These are phyloP conservation scores for Pandemis heparana DNA, from an alignment of 2,888 invertebrate genomes.

Conservation along the genomic window DNA sequence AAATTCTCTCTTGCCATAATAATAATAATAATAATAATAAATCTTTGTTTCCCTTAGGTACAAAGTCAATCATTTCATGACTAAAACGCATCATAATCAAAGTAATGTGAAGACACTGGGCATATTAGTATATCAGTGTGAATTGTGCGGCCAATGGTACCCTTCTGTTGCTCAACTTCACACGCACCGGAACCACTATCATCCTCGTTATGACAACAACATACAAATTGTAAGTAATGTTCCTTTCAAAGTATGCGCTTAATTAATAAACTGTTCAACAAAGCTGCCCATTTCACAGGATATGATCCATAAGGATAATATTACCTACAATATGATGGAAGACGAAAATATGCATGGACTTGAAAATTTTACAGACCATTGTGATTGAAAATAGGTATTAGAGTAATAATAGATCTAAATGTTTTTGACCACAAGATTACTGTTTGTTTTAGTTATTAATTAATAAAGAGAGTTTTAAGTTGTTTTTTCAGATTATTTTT, in stretches of 20 bases:
- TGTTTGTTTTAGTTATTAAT: conserved; percentile 19
- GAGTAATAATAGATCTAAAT: conserved; percentile 5
- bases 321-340: conserved; percentile 48
- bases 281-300: conserved; percentile 46
- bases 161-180: conserved; percentile 62
- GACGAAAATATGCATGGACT: conserved; percentile 47
- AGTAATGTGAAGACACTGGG: conserved; percentile 53
- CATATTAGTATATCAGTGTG: conserved; percentile 75
- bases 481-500: neutral
- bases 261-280: neutral
- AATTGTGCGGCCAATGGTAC: conserved; percentile 72
- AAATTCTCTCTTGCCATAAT: too few relatives aligned
- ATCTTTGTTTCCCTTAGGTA: conserved; percentile 65
- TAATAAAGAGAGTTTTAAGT: conserved; percentile 10
- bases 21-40: too few relatives aligned
- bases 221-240: conserved; percentile 55
- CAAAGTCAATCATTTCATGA: conserved; percentile 74
- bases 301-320: conserved; percentile 49
- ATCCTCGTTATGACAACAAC: conserved; percentile 61
- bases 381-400: conserved; percentile 16
- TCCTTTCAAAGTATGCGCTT: neutral
- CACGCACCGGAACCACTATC: conserved; percentile 69
- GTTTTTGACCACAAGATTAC: conserved; percentile 30
- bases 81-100: conserved; percentile 62
- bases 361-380: conserved; percentile 26